phyloP scores from a whole-genome alignment of 1,140 invertebrate species.

The Thaumetopoea pityocampa region DNA sequence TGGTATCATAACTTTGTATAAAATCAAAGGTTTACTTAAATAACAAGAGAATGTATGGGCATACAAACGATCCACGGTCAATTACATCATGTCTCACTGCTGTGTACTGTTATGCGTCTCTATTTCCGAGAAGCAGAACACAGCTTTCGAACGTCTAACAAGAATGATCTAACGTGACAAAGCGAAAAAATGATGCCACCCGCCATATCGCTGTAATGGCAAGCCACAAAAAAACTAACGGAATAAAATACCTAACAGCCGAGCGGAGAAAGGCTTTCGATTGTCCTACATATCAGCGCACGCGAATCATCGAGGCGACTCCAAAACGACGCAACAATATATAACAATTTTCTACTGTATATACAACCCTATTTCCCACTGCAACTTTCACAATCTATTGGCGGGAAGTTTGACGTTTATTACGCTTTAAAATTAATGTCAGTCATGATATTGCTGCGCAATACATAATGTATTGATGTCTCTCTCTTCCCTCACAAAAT shows the following conservation, averaged over 20 bases:
- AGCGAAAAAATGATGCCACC: slow-evolving; percentile 73
- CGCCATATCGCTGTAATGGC: slow-evolving; percentile 69
- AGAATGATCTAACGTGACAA: slow-evolving; percentile 76
- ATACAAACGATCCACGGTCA: slow-evolving; percentile 35
- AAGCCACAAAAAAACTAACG: slow-evolving; percentile 74
- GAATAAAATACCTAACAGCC: slow-evolving; percentile 74
- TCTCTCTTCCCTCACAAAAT: slow-evolving; percentile 34
- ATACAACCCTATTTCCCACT: slow-evolving; percentile 44
- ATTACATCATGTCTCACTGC: slow-evolving; percentile 62
- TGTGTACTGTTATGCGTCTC: slow-evolving; percentile 67
- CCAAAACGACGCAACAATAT: slow-evolving; percentile 45
- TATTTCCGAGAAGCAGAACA: slow-evolving; percentile 56
- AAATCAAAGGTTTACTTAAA: slow-evolving; percentile 2
- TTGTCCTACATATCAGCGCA: slow-evolving; percentile 72
- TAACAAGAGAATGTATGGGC: too few species aligned
- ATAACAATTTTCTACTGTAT: slow-evolving; percentile 31
- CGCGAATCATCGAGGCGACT: slow-evolving; percentile 54
- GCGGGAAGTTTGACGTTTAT: slow-evolving; percentile 49
- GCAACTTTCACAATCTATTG: slow-evolving; percentile 53
- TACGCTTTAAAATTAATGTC: slow-evolving; percentile 37
- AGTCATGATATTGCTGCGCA: slow-evolving; percentile 40
- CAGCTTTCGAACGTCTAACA: slow-evolving; percentile 72
- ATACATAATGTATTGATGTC: slow-evolving; percentile 45
- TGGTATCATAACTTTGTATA: not conserved
- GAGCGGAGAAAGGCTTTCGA: slow-evolving; percentile 74